Percentiles rank a stretch among this genome's conserved stretches.
Evolutionary conservation across 2,888 invertebrate species (phyloP).

Genomic region (Plebejus melissa): DNA sequence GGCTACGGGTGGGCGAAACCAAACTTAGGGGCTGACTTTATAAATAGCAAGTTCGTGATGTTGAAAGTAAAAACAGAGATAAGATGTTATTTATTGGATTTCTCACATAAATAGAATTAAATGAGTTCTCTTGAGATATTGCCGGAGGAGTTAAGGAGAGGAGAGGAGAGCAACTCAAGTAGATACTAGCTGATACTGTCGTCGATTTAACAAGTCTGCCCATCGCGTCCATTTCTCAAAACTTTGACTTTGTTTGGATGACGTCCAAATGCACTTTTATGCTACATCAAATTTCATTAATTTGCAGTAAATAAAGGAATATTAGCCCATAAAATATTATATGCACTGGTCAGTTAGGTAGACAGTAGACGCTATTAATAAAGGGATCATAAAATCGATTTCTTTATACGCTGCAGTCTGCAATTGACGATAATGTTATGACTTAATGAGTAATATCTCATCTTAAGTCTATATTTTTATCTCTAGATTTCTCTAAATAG

Average conservation of each 20-base stretch:
- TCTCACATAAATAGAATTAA: constrained; percentile 26
- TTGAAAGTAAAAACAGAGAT: constrained; percentile 41
- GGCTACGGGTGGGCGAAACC: constrained; percentile 42
- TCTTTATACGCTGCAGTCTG: neutral
- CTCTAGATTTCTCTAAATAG: too few relatives aligned
- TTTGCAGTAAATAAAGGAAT: constrained; percentile 15
- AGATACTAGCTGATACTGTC: neutral
- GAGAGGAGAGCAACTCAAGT: neutral
- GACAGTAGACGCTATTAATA: constrained; percentile 1
- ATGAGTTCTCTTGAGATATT: constrained; percentile 25
- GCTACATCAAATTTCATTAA: neutral
- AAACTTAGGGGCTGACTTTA: constrained; percentile 37
- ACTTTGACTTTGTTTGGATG: constrained; percentile 17
- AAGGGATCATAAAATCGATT: neutral
- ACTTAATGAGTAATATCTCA: too few relatives aligned
- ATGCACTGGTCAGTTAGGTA: neutral
- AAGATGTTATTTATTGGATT: constrained; percentile 34
- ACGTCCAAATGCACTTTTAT: constrained; percentile 8
- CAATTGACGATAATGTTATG: neutral
- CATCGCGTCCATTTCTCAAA: neutral
- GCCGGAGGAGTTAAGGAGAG: neutral
- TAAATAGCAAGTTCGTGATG: constrained; percentile 33
- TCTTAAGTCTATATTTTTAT: too few relatives aligned
- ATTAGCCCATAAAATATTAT: neutral
- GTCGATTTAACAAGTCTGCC: neutral